A percentile compares a stretch with the other conserved stretches of the same genome.
phyloP scores from a whole-genome alignment of 2,113 vertebrate species.

The Cinclus mexicanus region DNA sequence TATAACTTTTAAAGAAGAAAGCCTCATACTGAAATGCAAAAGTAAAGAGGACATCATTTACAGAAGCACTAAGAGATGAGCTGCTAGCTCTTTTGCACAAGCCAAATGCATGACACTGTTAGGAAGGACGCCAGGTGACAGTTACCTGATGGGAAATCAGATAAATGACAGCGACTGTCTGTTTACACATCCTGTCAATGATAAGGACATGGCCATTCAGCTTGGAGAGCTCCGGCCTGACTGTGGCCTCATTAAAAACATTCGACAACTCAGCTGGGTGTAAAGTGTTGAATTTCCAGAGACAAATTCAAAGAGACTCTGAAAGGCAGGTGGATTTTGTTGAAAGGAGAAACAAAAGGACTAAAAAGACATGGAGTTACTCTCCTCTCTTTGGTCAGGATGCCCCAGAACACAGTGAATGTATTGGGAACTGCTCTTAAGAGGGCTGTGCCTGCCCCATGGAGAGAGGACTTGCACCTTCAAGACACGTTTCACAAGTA shows the following conservation, averaged over 20 bases:
- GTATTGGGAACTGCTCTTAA: background rate
- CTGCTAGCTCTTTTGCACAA: background rate
- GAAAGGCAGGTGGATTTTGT: background rate
- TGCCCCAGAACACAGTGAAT: background rate
- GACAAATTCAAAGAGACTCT: background rate
- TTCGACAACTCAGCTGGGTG: background rate
- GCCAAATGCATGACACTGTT: background rate
- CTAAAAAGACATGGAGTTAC: background rate
- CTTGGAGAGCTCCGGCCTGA: background rate
- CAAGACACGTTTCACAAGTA: background rate
- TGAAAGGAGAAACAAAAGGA: slow-evolving; percentile 3
- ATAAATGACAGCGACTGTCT: background rate
- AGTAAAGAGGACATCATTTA: background rate
- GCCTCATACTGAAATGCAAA: background rate
- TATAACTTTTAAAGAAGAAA: background rate
- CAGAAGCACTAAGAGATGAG: background rate
- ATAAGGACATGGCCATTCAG: background rate
- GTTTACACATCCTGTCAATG: slow-evolving; percentile 35
- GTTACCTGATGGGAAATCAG: slow-evolving; percentile 38
- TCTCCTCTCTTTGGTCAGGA: background rate
- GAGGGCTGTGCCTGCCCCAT: background rate
- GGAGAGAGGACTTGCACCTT: background rate
- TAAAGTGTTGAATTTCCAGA: slow-evolving; percentile 8
- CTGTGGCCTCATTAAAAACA: slow-evolving; percentile 41
- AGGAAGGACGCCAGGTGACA: background rate